Evolutionary conservation across 2,888 invertebrate species (phyloP), one percentile per base, ranked within the genome.

Genomic region (Catocala nupta): DNA sequence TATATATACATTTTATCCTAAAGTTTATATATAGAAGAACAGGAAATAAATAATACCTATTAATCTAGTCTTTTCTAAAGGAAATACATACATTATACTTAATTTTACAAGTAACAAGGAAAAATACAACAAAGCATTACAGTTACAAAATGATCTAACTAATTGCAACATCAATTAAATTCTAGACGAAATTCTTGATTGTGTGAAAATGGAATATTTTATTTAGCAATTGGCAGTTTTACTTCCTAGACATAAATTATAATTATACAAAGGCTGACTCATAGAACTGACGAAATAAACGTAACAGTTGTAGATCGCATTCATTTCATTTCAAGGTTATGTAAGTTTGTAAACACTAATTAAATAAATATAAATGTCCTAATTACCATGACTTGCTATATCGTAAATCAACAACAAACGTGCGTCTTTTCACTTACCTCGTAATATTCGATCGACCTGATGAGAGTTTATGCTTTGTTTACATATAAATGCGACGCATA

Each of bases 321-420:
- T 52, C 61, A 50, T 54, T 50, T 43, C 12, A n/a, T 60, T 63
- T 76, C 69, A 72, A 72, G 76, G 76, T 74, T 74, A 76, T 72
- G 64, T 70, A 61, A 70, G 74, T 68, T 70, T 66, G 76, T 78
- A 71, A 74, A 78, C 72, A 77, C n/a, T 61, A 55, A 65, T 71
- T 25, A 25, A 59, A 56, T 63, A 49, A 25, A 25, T n/a, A n/a
- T n/a, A 47, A 57, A 50, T 64, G 58, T 55, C 56, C 61, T 13
- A 50, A 64, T 12, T 33, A 45, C 9, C 58, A 42, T 59, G 47
- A 65, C 56, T 59, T 45, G 43, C 49, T 1, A 25, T 11, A 51
- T 48, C 0, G 5, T 50, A 36, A 43, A 59, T 55, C 12, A 48
- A 13, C 11, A 44, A 36, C 1, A 51, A 62, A 52, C 60, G 50